Evolutionary conservation across 2,113 vertebrate genomes (phyloP), one percentile per base, ranked within the genome.

Genomic region (Syngnathus floridae): DNA sequence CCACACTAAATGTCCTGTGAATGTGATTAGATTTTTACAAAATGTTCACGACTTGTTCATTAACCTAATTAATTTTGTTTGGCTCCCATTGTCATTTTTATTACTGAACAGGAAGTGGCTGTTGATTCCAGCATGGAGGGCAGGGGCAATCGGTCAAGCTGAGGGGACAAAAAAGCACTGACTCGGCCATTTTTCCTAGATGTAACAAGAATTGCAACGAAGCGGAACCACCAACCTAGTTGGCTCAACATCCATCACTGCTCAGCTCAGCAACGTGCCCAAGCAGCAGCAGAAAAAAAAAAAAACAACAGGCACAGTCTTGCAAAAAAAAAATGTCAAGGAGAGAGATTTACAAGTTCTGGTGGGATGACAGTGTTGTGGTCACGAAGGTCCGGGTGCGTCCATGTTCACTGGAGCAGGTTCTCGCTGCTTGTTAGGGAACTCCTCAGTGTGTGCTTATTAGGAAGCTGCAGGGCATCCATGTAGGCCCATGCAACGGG

Each of bases 361-460:
- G 81, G 77, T 67, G 67, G 49, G 64, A 72, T 79, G 65, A 73
- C 41, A 16, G 22, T 58, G 61, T 26, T 64, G 74, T 57, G 13
- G 21, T 54, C 40, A 75, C 37, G 48, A 22, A 68, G 65, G 69
- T 64, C 65, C 35, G 14, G 71, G 70, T 17, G 37, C 64, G 80
- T 17, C 64, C 64, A 71, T 21, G 14, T 74, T 78, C 76, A 77
- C 36, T 10, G 35, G 65, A 73, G 73, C 26, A 79, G n/a, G 49
- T 48, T 57, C 67, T 52, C 40, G 79, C 67, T 67, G 67, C 81
- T 85, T 82, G 84, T 82, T 86, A 84, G 66, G 71, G 70, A 69
- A 73, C 63, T 84, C 78, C 70, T 82, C 82, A 72, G 74, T 71
- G 78, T 67, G 36, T 72, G 72, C 81, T 85, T 82, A 83, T 87